Evolutionary conservation across 2,888 invertebrate species (phyloP), one percentile per base, ranked within the genome.

Genomic region (Tholera decimalis): DNA sequence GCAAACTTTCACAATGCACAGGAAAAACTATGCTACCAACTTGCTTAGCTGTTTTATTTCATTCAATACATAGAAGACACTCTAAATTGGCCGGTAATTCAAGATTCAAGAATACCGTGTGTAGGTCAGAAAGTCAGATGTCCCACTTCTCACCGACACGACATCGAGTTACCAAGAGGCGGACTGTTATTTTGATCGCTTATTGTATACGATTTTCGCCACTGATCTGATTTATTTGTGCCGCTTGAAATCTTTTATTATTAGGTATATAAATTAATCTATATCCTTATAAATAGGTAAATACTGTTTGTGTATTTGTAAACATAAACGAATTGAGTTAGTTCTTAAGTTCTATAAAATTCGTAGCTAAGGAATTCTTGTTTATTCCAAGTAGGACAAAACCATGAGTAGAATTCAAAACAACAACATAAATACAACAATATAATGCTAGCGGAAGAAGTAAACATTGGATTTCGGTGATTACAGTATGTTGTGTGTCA

Each of bases 71-170:
- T 18, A 26, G 28, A 47, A 75, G 20, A n/a, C 62, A 51, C 13
- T 55, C 44, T 15, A 55, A 66, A 66, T 66, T 63, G 58, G 26
- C 67, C 51, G 58, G 55, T 59, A 71, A 73, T 64, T 73, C 56
- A 67, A 83, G 80, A 86, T 83, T 77, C 79, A 83, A 87, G 84
- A 86, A 89, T 86, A 86, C 79, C 81, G 83, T 87, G 88, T 91
- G 91, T 92, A 91, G 92, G 91, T 92, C 92, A 92, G 87, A 91
- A 87, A 90, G 89, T 89, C 88, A 91, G 90, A 86, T 90, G 94
- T 88, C 89, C 94, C 86, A 94, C 93, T 94, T 95, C 90, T 85
- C 88, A 88, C 83, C 84, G 85, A 86, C 87, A 89, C 88, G 88
- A 89, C 91, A 88, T 85, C 89, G 85, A 89, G 80, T 89, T 85